phyloP scores from a whole-genome alignment of 2,113 vertebrate species.

The Gopherus evgoodei region DNA sequence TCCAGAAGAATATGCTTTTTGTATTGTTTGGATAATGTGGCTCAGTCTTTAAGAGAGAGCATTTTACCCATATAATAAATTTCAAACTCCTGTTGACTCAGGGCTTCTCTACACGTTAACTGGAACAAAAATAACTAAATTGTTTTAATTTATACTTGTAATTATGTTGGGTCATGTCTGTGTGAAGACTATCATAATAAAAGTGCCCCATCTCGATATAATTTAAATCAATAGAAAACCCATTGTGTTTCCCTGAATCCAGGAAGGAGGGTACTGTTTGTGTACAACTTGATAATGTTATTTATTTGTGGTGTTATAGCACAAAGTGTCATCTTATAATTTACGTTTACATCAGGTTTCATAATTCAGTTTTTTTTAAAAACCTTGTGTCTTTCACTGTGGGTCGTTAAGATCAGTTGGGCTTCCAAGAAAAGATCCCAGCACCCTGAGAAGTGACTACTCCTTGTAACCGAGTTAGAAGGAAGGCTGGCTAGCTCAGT shows the following conservation, averaged over 20 bases:
- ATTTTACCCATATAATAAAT: slow-evolving; percentile 52
- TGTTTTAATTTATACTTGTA: slow-evolving; percentile 49
- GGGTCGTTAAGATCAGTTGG: slow-evolving; percentile 11
- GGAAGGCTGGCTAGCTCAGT: background rate
- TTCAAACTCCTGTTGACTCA: slow-evolving; percentile 54
- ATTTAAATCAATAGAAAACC: slow-evolving; percentile 58
- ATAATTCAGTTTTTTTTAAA: slow-evolving; percentile 60
- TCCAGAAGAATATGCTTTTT: background rate
- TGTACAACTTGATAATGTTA: slow-evolving; percentile 41
- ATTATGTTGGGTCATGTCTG: background rate
- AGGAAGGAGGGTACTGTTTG: slow-evolving; percentile 56
- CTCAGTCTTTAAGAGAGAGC: background rate
- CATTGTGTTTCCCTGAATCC: slow-evolving; percentile 45
- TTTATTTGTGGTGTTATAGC: slow-evolving; percentile 31
- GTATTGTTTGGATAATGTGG: background rate
- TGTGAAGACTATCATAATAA: slow-evolving; percentile 60
- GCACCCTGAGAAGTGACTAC: background rate
- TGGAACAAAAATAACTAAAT: background rate
- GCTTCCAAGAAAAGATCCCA: background rate
- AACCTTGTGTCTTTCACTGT: slow-evolving; percentile 29
- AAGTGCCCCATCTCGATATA: slow-evolving; percentile 67
- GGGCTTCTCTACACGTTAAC: background rate
- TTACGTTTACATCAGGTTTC: slow-evolving; percentile 60
- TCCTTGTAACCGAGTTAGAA: background rate
- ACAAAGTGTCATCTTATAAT: slow-evolving; percentile 56